A percentile compares a stretch with the other conserved stretches of the same genome.
These are phyloP conservation scores for Zaprionus capensis DNA, from an alignment of 1,140 invertebrate genomes.

Conservation along the genomic window DNA sequence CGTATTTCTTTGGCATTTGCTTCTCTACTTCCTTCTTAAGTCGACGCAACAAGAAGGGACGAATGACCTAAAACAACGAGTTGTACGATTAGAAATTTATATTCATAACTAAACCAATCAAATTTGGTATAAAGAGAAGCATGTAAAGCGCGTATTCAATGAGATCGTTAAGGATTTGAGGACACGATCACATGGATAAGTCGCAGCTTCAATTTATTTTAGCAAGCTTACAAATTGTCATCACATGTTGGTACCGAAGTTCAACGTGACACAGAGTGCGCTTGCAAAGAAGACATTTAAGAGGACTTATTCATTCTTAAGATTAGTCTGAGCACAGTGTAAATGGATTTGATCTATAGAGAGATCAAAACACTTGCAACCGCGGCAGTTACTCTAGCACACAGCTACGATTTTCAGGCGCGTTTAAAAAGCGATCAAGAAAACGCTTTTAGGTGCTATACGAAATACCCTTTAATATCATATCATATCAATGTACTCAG, in stretches of 20 bases:
- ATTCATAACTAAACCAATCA: conserved; percentile 6
- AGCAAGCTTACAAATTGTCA: conserved; percentile 75
- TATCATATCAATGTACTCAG: conserved; percentile 33
- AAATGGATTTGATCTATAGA: conserved; percentile 36
- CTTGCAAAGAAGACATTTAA: conserved; percentile 34
- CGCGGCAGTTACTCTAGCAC: conserved; percentile 58
- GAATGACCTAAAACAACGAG: conserved; percentile 89
- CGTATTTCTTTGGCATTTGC: conserved; percentile 99
- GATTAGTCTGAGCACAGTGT: conserved; percentile 47
- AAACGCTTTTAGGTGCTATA: conserved; percentile 52
- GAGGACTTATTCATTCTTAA: background rate
- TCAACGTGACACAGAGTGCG: conserved; percentile 75
- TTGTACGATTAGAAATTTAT: conserved; percentile 25
- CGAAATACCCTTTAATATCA: background rate
- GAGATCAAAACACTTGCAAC: conserved; percentile 56
- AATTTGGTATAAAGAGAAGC: background rate
- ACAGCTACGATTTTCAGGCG: conserved; percentile 75
- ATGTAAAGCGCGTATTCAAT: conserved; percentile 64
- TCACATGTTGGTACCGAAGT: conserved; percentile 46
- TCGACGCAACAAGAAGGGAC: conserved; percentile 97
- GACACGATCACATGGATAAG: conserved; percentile 64
- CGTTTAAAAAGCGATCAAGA: conserved; percentile 49
- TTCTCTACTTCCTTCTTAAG: conserved; percentile 99
- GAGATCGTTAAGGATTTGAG: conserved; percentile 20
- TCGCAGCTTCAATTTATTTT: conserved; percentile 46